phyloP scores from a whole-genome alignment of 2,113 vertebrate species.

The Oplegnathus fasciatus region DNA sequence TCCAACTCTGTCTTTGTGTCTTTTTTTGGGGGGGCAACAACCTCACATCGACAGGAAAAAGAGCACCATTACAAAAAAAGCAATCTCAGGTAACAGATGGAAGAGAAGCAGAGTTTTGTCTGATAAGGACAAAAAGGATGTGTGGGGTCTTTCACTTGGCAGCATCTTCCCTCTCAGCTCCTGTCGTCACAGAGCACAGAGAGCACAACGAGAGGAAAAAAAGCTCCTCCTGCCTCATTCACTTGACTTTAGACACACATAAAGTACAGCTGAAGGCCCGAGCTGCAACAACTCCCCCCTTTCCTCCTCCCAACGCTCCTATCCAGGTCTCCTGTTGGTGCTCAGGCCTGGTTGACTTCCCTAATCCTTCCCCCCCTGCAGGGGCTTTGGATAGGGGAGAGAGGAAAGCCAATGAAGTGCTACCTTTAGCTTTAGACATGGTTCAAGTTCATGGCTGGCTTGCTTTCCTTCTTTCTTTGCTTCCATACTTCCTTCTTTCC shows the following conservation, averaged over 20 bases:
- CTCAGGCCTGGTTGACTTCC: constrained; percentile 41
- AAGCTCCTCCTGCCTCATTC: constrained; percentile 30
- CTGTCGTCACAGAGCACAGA: not conserved
- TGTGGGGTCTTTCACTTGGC: not conserved
- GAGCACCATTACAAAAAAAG: constrained; percentile 15
- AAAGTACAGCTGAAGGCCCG: constrained; percentile 36
- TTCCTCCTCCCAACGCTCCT: not conserved
- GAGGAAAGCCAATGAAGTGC: constrained; percentile 30
- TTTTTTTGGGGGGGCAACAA: not conserved
- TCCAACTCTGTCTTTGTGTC: not conserved
- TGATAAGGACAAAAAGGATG: constrained; percentile 46
- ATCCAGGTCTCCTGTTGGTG: constrained; percentile 19
- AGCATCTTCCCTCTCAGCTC: constrained; percentile 31
- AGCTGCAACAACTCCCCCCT: not conserved
- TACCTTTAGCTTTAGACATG: constrained; percentile 22
- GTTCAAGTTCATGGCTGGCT: constrained; percentile 7
- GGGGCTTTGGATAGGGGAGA: constrained; percentile 18
- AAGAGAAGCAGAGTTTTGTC: constrained; percentile 12
- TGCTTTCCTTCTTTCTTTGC: not conserved
- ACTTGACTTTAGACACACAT: constrained; percentile 38
- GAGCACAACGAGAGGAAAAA: not conserved
- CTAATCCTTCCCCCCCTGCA: constrained; percentile 53
- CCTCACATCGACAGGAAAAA: constrained; percentile 3
- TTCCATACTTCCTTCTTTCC: not conserved
- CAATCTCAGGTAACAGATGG: constrained; percentile 35